Conservation (phyloP, 2,113 vertebrate species). For the Cyphomyrus discorhynchus region DNA sequence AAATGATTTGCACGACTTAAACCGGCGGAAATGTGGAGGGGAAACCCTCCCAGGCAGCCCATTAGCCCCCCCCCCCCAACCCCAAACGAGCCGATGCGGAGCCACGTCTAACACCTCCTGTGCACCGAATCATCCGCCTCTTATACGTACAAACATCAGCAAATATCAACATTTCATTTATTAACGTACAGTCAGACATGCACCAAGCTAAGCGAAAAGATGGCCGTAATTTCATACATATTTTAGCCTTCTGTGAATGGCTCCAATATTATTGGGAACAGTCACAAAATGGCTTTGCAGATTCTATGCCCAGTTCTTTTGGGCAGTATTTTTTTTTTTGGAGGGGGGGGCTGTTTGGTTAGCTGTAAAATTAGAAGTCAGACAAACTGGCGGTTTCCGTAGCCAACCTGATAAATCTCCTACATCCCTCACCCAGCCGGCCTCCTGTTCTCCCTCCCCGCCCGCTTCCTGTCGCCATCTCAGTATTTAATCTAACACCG, state of each 20-base stretch:
- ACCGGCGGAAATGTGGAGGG: slow-evolving; percentile 53
- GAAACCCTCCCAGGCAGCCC: slow-evolving; percentile 34
- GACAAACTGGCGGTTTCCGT: slow-evolving; percentile 93
- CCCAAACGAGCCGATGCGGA: not conserved
- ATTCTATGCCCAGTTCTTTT: slow-evolving; percentile 64
- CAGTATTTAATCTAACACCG: slow-evolving; percentile 98
- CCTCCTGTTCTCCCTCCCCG: slow-evolving; percentile 95
- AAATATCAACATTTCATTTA: not conserved
- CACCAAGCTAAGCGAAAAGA: not conserved
- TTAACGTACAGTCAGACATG: not conserved
- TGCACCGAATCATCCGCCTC: not conserved
- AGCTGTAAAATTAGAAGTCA: slow-evolving; percentile 86
- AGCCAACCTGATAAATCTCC: slow-evolving; percentile 95
- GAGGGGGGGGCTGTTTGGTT: slow-evolving; percentile 79
- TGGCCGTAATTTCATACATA: not conserved
- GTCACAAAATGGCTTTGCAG: slow-evolving; percentile 81
- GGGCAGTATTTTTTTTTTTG: slow-evolving; percentile 29
- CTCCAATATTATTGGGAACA: slow-evolving; percentile 67
- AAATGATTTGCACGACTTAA: slow-evolving; percentile 65
- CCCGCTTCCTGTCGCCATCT: slow-evolving; percentile 99
- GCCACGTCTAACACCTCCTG: not conserved
- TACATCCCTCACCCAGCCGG: slow-evolving; percentile 63
- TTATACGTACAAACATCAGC: not conserved
- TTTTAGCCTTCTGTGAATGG: slow-evolving; percentile 20
- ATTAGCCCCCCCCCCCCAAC: slow-evolving; percentile 21